Percentiles rank a stretch among this genome's conserved stretches.
phyloP scores from a whole-genome alignment of 2,888 invertebrate genomes.

The Eupithecia centaureata region DNA sequence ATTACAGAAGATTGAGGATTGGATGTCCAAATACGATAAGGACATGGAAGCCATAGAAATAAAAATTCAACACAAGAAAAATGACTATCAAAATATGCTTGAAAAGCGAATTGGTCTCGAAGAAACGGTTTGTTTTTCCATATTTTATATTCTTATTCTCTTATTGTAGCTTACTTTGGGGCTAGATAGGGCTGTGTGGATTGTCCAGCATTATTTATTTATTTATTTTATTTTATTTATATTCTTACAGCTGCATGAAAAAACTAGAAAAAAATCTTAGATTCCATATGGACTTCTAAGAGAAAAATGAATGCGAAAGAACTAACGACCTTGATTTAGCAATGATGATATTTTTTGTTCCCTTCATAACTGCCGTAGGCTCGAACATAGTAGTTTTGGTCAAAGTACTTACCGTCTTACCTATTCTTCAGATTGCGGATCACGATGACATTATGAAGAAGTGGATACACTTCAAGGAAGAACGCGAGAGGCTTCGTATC shows the following conservation, averaged over 20 bases:
- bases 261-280: no score
- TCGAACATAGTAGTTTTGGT: no score
- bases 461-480: slow-evolving; percentile 69
- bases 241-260: no score
- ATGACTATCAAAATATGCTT: slow-evolving; percentile 57
- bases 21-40: slow-evolving; percentile 74
- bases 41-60: slow-evolving; percentile 73
- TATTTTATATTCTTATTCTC: background rate
- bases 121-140: slow-evolving; percentile 40
- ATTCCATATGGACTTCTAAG: no score
- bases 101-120: slow-evolving; percentile 49
- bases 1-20: slow-evolving; percentile 62
- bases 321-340: slow-evolving; percentile 4
- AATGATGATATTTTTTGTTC: background rate
- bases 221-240: no score
- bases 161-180: no score
- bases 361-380: background rate
- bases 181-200: no score
- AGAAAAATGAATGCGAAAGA: background rate
- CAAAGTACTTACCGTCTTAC: background rate
- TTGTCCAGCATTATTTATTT: no score
- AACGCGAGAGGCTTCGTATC: slow-evolving; percentile 58
- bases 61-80: slow-evolving; percentile 69
- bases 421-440: slow-evolving; percentile 55
- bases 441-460: slow-evolving; percentile 61